A percentile compares a stretch with the other conserved stretches of the same genome.
Conservation (phyloP, 2,113 vertebrate species). For the Tyrannus savana region DNA sequence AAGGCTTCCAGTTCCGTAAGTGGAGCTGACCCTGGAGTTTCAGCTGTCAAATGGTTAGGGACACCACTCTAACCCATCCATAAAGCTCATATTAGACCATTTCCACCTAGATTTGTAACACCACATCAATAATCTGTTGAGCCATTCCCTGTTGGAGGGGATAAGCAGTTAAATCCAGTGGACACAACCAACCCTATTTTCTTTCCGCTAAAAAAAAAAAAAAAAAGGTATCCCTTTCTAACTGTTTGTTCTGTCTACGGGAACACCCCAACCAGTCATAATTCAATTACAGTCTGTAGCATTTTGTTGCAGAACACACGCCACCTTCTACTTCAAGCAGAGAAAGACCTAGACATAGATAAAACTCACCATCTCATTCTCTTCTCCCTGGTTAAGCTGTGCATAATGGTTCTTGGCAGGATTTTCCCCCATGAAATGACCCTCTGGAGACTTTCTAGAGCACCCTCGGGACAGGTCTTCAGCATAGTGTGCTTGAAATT, state of each 20-base stretch:
- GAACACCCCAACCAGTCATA: neutral
- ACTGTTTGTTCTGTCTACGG: neutral
- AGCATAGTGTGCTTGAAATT: neutral
- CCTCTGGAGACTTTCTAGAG: conserved; percentile 17
- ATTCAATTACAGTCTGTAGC: neutral
- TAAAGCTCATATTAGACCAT: neutral
- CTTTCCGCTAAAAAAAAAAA: neutral
- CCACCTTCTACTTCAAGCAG: neutral
- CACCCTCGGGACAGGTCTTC: neutral
- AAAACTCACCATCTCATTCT: conserved; percentile 80
- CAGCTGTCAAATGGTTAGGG: neutral
- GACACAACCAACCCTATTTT: neutral
- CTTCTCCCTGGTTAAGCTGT: conserved; percentile 78
- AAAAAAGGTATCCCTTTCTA: neutral
- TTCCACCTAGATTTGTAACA: neutral
- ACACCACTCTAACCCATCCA: rapidly evolving
- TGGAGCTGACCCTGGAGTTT: neutral
- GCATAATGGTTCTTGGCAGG: conserved; percentile 59
- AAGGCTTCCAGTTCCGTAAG: neutral
- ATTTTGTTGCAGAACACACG: neutral
- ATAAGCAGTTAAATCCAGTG: neutral
- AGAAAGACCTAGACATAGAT: neutral
- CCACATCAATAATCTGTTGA: neutral
- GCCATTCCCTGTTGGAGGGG: neutral
- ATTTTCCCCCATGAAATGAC: conserved; percentile 40